Conservation (phyloP, 2,888 invertebrate species). For the Chaitophorus viminalis region DNA sequence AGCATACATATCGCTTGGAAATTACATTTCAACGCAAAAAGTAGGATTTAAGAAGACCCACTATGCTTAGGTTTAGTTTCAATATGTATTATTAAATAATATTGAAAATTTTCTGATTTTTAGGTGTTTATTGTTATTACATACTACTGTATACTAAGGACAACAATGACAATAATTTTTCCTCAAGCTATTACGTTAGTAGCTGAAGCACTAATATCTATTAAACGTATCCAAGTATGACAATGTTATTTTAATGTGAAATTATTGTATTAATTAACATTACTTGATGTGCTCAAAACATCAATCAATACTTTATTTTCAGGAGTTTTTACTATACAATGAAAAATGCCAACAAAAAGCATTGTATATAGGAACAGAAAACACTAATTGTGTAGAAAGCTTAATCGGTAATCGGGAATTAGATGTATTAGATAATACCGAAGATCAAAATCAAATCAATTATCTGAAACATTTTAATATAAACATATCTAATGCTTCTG, state of each 20-base stretch:
- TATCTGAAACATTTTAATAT: conserved; percentile 67
- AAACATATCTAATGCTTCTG: conserved; percentile 66
- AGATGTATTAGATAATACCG: background rate
- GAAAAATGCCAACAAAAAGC: background rate
- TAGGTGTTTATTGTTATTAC: background rate
- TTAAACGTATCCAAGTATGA: background rate
- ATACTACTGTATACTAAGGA: background rate
- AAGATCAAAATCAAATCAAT: background rate
- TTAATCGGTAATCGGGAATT: background rate
- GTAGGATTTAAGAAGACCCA: conserved; percentile 68
- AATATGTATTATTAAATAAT: too few relatives aligned
- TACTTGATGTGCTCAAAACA: background rate
- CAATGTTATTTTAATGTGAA: background rate
- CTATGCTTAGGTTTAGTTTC: too few relatives aligned
- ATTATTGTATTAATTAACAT: background rate
- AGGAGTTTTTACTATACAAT: background rate
- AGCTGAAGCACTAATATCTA: background rate
- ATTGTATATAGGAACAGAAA: background rate
- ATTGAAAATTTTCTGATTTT: background rate
- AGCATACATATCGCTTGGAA: conserved; percentile 75
- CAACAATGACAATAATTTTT: background rate
- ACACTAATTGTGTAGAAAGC: background rate
- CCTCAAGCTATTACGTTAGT: background rate
- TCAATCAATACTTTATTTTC: background rate
- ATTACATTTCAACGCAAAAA: conserved; percentile 77